These are phyloP conservation scores for Melanargia galathea DNA, from an alignment of 2,888 invertebrate species.

Conservation along the genomic window DNA sequence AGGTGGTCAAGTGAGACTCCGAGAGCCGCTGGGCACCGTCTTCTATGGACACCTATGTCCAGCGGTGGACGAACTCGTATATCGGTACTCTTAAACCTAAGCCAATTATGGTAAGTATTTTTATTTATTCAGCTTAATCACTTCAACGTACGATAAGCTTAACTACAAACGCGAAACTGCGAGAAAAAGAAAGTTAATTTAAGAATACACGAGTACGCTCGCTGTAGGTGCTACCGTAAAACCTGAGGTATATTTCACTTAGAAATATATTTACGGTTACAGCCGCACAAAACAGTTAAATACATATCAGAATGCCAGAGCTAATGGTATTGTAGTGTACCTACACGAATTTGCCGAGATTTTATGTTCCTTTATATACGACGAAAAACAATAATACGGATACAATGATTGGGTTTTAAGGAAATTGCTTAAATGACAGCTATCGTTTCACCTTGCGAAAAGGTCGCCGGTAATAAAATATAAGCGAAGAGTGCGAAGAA, in stretches of 20 bases:
- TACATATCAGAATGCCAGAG: conserved; percentile 16
- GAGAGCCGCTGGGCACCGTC: too few species aligned
- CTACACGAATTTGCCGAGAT: conserved; percentile 10
- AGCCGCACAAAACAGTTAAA: conserved; percentile 13
- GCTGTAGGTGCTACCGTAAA: background rate
- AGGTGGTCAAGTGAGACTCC: too few species aligned
- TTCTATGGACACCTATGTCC: too few species aligned
- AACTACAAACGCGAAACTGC: background rate
- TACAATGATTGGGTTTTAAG: conserved; percentile 30
- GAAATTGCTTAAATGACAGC: conserved; percentile 39
- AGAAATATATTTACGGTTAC: conserved; percentile 16
- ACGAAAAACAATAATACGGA: conserved; percentile 13
- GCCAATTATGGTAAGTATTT: too few species aligned
- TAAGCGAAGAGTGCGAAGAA: conserved; percentile 56
- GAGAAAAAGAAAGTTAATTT: background rate
- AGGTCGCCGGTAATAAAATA: conserved; percentile 59
- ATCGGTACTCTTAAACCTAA: too few species aligned
- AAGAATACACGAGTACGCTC: background rate
- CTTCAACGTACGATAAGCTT: background rate
- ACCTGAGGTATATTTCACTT: conserved; percentile 6
- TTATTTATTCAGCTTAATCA: background rate
- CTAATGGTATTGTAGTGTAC: conserved; percentile 21
- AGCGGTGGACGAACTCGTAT: too few species aligned
- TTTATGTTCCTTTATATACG: conserved; percentile 23
- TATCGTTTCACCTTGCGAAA: conserved; percentile 41